phyloP scores from a whole-genome alignment of 2,888 invertebrate genomes.

The Spicauda simplicius region DNA sequence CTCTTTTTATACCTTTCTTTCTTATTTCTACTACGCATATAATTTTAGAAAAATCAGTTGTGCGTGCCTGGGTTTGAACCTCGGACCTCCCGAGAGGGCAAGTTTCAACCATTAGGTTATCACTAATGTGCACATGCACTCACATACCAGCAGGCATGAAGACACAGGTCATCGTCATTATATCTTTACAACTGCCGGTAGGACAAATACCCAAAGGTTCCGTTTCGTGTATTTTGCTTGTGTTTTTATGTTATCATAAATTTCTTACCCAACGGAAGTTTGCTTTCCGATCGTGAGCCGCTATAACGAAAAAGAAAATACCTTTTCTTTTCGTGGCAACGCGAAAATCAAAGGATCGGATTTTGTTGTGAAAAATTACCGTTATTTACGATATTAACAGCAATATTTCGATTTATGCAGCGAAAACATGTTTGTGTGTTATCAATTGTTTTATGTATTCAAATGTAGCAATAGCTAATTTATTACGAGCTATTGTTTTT shows the following conservation, averaged over 20 bases:
- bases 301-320: conserved; percentile 46
- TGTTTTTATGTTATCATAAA: conserved; percentile 50
- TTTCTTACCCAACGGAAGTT: conserved; percentile 48
- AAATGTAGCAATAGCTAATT: too few species aligned
- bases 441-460: too few species aligned
- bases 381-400: conserved; percentile 35
- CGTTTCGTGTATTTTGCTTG: conserved; percentile 41
- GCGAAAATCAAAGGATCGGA: conserved; percentile 42
- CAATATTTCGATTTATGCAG: conserved; percentile 14
- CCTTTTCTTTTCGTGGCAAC: conserved; percentile 44
- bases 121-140: too few species aligned
- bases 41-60: too few species aligned
- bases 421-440: conserved; percentile 4
- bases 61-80: too few species aligned
- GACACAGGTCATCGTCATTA: too few species aligned
- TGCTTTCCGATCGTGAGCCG: conserved; percentile 45
- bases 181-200: background rate
- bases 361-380: conserved; percentile 38
- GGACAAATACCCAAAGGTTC: background rate
- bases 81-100: too few species aligned
- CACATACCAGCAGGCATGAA: too few species aligned
- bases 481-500: too few species aligned
- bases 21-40: too few species aligned
- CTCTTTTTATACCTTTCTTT: too few species aligned
- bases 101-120: too few species aligned